Evolutionary conservation across 92 coral and sea anemone genomes (phyloP), one percentile per base, ranked within the genome.

Genomic region (Phenganax subtilis): DNA sequence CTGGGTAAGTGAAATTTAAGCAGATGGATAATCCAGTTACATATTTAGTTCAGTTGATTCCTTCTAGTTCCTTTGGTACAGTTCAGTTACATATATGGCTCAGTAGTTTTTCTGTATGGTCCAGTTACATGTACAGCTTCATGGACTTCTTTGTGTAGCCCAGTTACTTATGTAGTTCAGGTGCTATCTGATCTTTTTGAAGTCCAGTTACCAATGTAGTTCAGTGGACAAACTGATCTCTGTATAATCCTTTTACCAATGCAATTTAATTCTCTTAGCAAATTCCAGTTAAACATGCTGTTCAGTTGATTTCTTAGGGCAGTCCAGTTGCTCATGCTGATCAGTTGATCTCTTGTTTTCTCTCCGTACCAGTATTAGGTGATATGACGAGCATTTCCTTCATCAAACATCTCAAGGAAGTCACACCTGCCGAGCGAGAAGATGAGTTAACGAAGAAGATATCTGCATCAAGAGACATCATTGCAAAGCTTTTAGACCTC

Each of bases 1-100:
- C 91, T 86, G 89, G 88, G 88, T 80, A 72, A 77, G 72, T 59
- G 17, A 37, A 37, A 5, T 37, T 37, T 37, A 37, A 37, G 5
- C 47, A 37, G 47, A 5, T 37, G 47, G 47, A 37, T 37, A 37
- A 37, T 37, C 47, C 47, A 37, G 47, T 37, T 37, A 37, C 2
- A 37, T 37, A 37, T 37, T 37, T 37, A 37, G 47, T 37, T 37
- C 47, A 37, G 47, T 37, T 5, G 5, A 37, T 37, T 37, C 47
- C 47, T 37, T 37, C 47, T 37, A 37, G 47, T 37, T 37, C 47
- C 5, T 2, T 37, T 37, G 2, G 47, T 37, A 12, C 7, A 59
- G 20, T 59, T 6, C 15, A 59, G 17, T 10, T 59, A 59, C 20
- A 14, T 20, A 59, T 59, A 20, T 59, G 7, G 65, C 65, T 59